Percentiles rank a stretch among this genome's conserved stretches.
These are phyloP conservation scores for Rhadinocentrus ornatus DNA, from an alignment of 2,797 vertebrate species.

Conservation along the genomic window DNA sequence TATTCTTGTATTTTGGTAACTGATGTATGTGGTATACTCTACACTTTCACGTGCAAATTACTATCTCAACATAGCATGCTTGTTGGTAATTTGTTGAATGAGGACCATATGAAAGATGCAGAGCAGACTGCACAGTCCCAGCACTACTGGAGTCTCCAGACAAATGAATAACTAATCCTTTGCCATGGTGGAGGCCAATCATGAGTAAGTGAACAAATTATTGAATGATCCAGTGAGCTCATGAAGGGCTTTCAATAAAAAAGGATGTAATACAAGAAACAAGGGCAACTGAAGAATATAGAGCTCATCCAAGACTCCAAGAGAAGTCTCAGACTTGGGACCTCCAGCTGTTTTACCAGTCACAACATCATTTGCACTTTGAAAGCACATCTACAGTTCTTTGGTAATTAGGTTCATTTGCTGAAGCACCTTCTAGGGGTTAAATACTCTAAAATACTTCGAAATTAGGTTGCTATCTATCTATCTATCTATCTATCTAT, in stretches of 20 bases:
- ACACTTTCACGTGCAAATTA: background rate
- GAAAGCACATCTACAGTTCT: background rate
- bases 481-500: too few relatives aligned
- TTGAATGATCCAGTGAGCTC: background rate
- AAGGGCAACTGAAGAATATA: background rate
- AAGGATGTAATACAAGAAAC: background rate
- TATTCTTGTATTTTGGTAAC: background rate
- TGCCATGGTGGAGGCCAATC: background rate
- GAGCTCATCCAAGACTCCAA: background rate
- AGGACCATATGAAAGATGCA: background rate
- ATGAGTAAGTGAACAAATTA: constrained; percentile 1
- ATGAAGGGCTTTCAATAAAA: background rate
- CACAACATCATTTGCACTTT: background rate
- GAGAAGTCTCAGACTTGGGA: background rate
- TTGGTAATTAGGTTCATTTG: background rate
- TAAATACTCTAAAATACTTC: background rate
- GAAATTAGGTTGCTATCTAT: background rate
- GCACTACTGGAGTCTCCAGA: background rate
- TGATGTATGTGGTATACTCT: background rate
- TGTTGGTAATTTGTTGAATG: constrained; percentile 1
- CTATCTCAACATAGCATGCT: background rate
- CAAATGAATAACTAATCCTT: constrained; percentile 4
- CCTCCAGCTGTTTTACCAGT: background rate
- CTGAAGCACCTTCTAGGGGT: background rate
- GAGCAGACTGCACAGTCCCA: background rate